Evolutionary conservation across 2,797 vertebrate genomes (phyloP).

Genomic region (Holocentrus rufus): DNA sequence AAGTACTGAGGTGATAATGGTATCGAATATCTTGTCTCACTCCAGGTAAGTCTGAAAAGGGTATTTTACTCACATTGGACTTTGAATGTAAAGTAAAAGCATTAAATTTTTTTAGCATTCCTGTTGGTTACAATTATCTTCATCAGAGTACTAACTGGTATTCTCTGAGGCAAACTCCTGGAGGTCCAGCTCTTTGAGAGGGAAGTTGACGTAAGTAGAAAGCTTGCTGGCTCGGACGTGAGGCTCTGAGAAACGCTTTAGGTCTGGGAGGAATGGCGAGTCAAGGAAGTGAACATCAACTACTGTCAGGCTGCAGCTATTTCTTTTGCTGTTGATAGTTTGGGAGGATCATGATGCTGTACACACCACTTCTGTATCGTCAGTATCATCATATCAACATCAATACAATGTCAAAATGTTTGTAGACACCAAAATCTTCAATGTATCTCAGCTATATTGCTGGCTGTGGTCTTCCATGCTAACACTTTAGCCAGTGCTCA

Average conservation of each 20-base stretch:
- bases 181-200: conserved; percentile 92
- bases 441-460: too few relatives aligned
- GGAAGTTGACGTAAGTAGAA: conserved; percentile 94
- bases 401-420: too few relatives aligned
- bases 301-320: background rate
- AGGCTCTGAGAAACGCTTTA: conserved; percentile 96
- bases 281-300: conserved; percentile 79
- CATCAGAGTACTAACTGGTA: conserved; percentile 83
- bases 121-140: background rate
- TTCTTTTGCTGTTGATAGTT: background rate
- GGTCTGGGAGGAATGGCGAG: conserved; percentile 79
- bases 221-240: conserved; percentile 91
- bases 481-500: too few relatives aligned
- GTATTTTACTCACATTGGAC: background rate
- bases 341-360: background rate
- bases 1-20: too few relatives aligned
- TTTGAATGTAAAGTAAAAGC: background rate
- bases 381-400: too few relatives aligned
- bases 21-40: too few relatives aligned
- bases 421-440: too few relatives aligned
- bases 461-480: too few relatives aligned
- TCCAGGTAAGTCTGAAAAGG: too few relatives aligned
- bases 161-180: conserved; percentile 89
- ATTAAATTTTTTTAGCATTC: too few relatives aligned
- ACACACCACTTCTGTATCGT: background rate